A percentile compares a stretch with the other conserved stretches of the same genome.
Conservation (phyloP, 2,797 vertebrate genomes). For the Smutsia gigantea region DNA sequence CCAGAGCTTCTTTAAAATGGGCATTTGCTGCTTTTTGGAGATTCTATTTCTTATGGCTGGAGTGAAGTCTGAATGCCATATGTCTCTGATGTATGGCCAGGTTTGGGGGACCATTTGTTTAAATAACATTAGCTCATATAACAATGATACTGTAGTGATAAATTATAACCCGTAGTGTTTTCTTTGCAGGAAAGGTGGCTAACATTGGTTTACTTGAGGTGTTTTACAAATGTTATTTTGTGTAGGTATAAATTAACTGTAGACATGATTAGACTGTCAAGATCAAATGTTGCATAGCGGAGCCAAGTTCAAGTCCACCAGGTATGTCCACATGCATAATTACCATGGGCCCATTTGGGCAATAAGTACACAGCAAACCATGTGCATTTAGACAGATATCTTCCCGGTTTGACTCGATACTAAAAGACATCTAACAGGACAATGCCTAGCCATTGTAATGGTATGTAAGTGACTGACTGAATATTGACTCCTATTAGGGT, state of each 20-base stretch:
- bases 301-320: not conserved
- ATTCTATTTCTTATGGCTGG: too few relatives aligned
- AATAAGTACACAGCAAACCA: too few relatives aligned
- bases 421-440: not conserved
- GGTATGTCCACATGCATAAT: not conserved
- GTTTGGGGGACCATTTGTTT: not conserved
- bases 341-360: not conserved
- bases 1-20: not conserved
- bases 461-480: not conserved
- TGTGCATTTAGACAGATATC: not conserved
- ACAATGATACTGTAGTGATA: accelerated
- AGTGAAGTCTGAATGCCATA: accelerated
- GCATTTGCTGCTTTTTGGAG: not conserved
- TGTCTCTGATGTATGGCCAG: not conserved
- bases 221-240: not conserved
- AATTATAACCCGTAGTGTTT: not conserved
- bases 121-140: not conserved
- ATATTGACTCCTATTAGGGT: not conserved
- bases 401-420: not conserved
- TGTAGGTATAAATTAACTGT: accelerated
- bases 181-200: not conserved
- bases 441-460: too few relatives aligned
- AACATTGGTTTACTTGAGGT: not conserved
- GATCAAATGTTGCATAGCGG: not conserved
- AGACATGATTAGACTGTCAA: not conserved